phyloP scores from a whole-genome alignment of 2,888 invertebrate species.

The Limnephilus marmoratus region DNA sequence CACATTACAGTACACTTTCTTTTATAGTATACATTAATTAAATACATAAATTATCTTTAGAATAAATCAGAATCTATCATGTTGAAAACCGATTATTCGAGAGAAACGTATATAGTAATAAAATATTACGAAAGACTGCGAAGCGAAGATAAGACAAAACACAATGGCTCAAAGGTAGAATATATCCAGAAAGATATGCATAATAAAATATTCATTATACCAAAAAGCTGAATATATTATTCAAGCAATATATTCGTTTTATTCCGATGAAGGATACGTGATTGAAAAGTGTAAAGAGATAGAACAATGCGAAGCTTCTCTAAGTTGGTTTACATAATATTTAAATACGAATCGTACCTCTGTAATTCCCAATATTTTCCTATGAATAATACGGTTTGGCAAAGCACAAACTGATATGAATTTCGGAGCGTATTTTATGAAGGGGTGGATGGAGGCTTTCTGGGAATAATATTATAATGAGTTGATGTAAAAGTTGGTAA shows the following conservation, averaged over 20 bases:
- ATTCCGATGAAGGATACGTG: not conserved
- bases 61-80: not conserved
- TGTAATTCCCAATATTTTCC: not conserved
- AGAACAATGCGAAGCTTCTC: not conserved
- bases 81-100: not conserved
- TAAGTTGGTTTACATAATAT: not conserved
- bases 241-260: not conserved
- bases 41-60: no score
- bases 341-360: not conserved
- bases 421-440: not conserved
- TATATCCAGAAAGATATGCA: not conserved
- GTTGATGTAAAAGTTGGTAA: not conserved
- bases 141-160: not conserved
- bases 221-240: not conserved
- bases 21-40: no score
- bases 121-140: not conserved
- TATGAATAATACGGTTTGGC: not conserved
- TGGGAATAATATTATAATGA: not conserved
- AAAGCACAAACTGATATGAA: not conserved
- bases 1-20: no score
- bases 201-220: not conserved
- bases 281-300: not conserved
- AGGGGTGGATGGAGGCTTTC: not conserved
- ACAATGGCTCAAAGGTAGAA: not conserved
- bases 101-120: not conserved